Conservation (phyloP, 2,888 invertebrate genomes). For the Cataglyphis cursor region DNA sequence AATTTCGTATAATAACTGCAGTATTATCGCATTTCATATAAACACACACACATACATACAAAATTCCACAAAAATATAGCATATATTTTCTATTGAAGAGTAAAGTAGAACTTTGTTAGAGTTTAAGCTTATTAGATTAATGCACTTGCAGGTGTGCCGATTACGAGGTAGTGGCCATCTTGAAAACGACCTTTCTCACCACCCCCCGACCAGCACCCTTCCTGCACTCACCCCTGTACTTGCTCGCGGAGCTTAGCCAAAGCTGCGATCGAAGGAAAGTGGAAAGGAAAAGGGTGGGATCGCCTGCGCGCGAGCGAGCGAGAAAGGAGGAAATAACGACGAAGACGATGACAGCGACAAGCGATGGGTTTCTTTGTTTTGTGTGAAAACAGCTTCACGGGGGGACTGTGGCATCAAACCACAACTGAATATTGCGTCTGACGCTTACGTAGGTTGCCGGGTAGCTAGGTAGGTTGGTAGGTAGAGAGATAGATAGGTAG, state of each 20-base stretch:
- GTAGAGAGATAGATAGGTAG: conserved; percentile 42
- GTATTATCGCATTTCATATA: neutral
- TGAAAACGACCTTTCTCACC: conserved; percentile 43
- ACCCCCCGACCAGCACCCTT: conserved; percentile 9
- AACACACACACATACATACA: neutral
- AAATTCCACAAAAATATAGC: neutral
- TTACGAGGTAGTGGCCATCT: conserved; percentile 55
- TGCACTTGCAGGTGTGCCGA: conserved; percentile 40
- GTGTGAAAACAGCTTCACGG: conserved; percentile 82
- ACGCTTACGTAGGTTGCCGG: conserved; percentile 56
- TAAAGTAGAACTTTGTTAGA: neutral
- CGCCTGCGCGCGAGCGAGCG: conserved; percentile 45
- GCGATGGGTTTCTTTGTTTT: conserved; percentile 84
- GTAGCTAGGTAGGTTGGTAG: conserved; percentile 7
- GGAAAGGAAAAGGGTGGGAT: conserved; percentile 66
- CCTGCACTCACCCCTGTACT: conserved; percentile 39
- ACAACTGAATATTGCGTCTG: conserved; percentile 78
- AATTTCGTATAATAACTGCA: conserved; percentile 2
- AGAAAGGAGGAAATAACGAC: conserved; percentile 57
- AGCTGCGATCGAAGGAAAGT: conserved; percentile 68
- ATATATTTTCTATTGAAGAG: neutral
- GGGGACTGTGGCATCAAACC: conserved; percentile 82
- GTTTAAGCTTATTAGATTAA: conserved; percentile 38
- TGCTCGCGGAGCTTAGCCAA: conserved; percentile 52
- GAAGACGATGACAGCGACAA: conserved; percentile 69